Evolutionary conservation across 2,113 vertebrate species (phyloP).

Genomic region (Ophthalmolycus amberensis): DNA sequence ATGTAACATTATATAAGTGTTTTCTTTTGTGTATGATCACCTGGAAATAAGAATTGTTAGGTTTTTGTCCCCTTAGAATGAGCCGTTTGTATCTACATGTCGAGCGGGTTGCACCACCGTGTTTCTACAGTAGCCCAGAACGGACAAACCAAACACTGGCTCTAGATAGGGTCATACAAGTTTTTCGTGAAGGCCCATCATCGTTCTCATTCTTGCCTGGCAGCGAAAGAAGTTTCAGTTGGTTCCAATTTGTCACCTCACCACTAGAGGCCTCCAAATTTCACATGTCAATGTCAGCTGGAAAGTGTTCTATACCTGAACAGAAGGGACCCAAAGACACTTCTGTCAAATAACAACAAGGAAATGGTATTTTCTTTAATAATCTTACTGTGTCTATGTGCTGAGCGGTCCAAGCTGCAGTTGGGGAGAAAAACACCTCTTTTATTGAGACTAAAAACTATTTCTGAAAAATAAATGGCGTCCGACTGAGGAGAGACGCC

Average conservation of each 20-base stretch:
- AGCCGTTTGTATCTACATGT: neutral
- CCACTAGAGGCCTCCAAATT: neutral
- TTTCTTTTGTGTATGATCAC: too few species aligned
- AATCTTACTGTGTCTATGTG: neutral
- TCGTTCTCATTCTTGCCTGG: neutral
- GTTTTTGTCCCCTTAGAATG: too few species aligned
- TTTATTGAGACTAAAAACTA: slow-evolving; percentile 41
- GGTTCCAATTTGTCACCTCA: neutral
- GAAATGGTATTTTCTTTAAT: neutral
- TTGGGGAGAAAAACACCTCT: neutral
- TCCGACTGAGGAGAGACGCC: slow-evolving; percentile 21
- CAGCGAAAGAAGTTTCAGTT: neutral
- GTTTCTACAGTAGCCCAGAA: neutral
- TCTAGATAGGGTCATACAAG: too few species aligned
- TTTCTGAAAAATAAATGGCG: slow-evolving; percentile 22
- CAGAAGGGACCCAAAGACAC: neutral
- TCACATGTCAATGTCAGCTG: neutral
- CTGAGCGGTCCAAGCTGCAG: neutral
- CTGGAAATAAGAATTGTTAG: too few species aligned
- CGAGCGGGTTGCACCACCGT: neutral
- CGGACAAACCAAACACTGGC: neutral
- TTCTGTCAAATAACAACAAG: slow-evolving; percentile 1
- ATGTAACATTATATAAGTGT: too few species aligned
- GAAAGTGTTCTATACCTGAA: neutral
- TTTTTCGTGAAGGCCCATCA: neutral